Conservation (phyloP, 2,888 invertebrate species). For the Sarcophaga variegata region DNA sequence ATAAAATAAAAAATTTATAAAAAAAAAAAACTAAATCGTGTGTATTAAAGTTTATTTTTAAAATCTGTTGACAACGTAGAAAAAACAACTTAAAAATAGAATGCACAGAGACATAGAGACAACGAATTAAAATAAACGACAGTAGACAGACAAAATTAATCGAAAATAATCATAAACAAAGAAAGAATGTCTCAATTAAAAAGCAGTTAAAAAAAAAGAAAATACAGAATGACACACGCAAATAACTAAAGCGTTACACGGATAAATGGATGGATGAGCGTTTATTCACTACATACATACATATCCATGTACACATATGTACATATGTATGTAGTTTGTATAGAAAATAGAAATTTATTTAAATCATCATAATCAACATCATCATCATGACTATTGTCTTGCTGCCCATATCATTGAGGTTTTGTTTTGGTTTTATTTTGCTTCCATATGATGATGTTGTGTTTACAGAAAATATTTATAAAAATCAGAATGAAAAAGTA, state of each 20-base stretch:
- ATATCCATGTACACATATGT: background rate
- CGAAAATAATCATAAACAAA: conserved; percentile 60
- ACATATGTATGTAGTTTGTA: background rate
- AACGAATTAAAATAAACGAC: background rate
- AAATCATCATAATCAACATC: conserved; percentile 5
- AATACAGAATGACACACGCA: conserved; percentile 14
- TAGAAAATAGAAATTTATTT: conserved; percentile 14
- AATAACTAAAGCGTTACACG: conserved; percentile 5
- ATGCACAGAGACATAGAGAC: conserved; percentile 34
- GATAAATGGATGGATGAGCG: background rate
- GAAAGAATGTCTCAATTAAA: conserved; percentile 66
- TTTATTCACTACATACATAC: no score
- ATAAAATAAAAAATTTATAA: conserved; percentile 31
- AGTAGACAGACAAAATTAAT: conserved; percentile 60
- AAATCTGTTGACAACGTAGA: no score
- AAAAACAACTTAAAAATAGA: conserved; percentile 11
- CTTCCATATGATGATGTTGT: background rate
- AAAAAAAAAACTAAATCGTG: background rate
- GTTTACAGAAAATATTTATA: conserved; percentile 1
- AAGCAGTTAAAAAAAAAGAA: conserved; percentile 49
- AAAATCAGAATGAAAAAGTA: background rate
- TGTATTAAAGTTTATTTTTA: no score
- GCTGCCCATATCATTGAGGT: background rate
- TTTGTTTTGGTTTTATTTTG: background rate
- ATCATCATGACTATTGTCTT: conserved; percentile 16